Percentiles rank a stretch among this genome's conserved stretches.
phyloP scores from a whole-genome alignment of 2,888 invertebrate species.

The Tuta absoluta region DNA sequence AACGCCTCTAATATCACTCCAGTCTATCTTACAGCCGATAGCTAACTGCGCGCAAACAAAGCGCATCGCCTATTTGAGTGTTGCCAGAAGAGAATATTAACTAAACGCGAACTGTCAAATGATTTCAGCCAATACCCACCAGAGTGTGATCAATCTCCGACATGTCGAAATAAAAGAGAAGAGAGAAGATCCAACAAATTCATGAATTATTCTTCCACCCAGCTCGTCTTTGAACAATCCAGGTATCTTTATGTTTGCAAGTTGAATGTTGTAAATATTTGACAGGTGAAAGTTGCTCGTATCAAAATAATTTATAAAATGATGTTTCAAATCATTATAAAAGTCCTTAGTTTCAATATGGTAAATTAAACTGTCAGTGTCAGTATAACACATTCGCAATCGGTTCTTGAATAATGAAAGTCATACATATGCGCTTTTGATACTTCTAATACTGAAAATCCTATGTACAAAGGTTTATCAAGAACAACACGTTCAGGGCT shows the following conservation, averaged over 20 bases:
- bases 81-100: too few species aligned
- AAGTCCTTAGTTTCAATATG: constrained; percentile 26
- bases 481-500: constrained; percentile 22
- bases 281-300: background rate
- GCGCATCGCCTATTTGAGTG: too few species aligned
- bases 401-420: constrained; percentile 29
- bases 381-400: constrained; percentile 28
- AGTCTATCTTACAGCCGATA: too few species aligned
- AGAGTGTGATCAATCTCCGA: too few species aligned
- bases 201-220: constrained; percentile 11
- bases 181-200: constrained; percentile 31
- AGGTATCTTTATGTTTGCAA: constrained; percentile 17
- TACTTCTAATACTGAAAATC: constrained; percentile 24
- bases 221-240: constrained; percentile 30
- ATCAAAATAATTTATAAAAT: constrained; percentile 11
- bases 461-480: constrained; percentile 30
- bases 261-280: background rate
- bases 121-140: too few species aligned
- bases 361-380: constrained; percentile 31
- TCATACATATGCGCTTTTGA: constrained; percentile 29
- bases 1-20: too few species aligned
- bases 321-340: constrained; percentile 24
- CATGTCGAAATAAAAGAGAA: too few species aligned
- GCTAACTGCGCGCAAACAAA: too few species aligned
- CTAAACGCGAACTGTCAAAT: too few species aligned